Conservation (phyloP, 2,797 vertebrate genomes). For the Lepidocolaptes lacrymiger region DNA sequence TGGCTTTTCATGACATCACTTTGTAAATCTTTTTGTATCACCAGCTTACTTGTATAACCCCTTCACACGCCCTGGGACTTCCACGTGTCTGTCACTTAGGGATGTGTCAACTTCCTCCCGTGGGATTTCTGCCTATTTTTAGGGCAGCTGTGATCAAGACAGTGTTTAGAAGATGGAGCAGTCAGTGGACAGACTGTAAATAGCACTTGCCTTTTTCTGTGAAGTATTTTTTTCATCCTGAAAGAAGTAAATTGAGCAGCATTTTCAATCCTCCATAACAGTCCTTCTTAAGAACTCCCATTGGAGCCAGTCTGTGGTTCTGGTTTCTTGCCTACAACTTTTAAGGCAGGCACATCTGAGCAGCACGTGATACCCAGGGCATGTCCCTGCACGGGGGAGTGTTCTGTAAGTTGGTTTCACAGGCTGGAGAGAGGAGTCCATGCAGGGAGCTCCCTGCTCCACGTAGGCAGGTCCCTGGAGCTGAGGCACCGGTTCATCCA, state of each 20-base stretch:
- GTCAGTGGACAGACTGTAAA: neutral
- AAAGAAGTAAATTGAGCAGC: neutral
- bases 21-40: neutral
- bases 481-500: neutral
- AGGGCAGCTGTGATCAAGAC: neutral
- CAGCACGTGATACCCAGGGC: conserved; percentile 3
- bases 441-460: conserved; percentile 37
- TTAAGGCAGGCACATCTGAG: neutral
- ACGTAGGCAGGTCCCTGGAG: conserved; percentile 27
- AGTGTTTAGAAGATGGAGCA: neutral
- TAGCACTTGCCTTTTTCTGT: neutral
- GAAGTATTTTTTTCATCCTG: neutral
- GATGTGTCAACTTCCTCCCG: conserved; percentile 28
- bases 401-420: neutral
- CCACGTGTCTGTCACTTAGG: neutral
- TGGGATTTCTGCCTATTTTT: conserved; percentile 30
- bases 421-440: conserved; percentile 39
- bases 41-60: neutral
- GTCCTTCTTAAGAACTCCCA: neutral
- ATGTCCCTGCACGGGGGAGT: neutral
- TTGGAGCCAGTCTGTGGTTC: neutral
- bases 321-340: neutral
- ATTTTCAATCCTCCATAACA: neutral
- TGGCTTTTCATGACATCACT: neutral
- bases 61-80: neutral